phyloP scores from a whole-genome alignment of 2,888 invertebrate species.

The Sthenelais limicola region DNA sequence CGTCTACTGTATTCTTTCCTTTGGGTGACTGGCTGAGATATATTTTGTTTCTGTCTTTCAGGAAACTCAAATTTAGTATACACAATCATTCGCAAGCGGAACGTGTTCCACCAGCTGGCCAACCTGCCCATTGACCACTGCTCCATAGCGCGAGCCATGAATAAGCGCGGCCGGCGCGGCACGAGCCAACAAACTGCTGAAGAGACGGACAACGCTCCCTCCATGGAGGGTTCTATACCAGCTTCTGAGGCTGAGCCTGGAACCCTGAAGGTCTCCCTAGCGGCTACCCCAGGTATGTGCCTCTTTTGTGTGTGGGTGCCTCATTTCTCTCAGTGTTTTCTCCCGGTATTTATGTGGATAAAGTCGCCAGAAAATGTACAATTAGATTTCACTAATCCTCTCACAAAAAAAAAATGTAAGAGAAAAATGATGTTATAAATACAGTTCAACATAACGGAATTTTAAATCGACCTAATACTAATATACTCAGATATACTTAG shows the following conservation, averaged over 20 bases:
- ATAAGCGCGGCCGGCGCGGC: conserved; percentile 66
- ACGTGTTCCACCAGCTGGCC: conserved; percentile 97
- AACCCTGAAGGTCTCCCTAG: conserved; percentile 88
- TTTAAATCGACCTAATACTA: no score
- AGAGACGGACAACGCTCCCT: conserved; percentile 53
- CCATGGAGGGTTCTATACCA: conserved; percentile 71
- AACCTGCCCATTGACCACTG: conserved; percentile 95
- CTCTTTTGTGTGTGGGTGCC: no score
- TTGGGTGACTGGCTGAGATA: no score
- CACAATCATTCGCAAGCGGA: conserved; percentile 98
- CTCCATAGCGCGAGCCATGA: conserved; percentile 84
- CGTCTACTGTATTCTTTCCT: no score
- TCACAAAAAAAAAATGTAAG: no score
- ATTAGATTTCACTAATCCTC: no score
- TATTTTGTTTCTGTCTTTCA: conserved; percentile 72
- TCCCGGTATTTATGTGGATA: no score
- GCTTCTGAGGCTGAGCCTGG: conserved; percentile 76
- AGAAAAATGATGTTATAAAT: no score
- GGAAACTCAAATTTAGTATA: conserved; percentile 99
- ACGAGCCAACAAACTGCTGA: conserved; percentile 56
- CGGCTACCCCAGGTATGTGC: conserved; percentile 86
- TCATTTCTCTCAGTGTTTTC: no score
- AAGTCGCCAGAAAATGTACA: no score
- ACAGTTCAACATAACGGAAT: no score
- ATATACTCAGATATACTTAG: no score